Evolutionary conservation across 2,888 invertebrate genomes (phyloP), one percentile per base, ranked within the genome.

Genomic region (Calliopum simillimum): DNA sequence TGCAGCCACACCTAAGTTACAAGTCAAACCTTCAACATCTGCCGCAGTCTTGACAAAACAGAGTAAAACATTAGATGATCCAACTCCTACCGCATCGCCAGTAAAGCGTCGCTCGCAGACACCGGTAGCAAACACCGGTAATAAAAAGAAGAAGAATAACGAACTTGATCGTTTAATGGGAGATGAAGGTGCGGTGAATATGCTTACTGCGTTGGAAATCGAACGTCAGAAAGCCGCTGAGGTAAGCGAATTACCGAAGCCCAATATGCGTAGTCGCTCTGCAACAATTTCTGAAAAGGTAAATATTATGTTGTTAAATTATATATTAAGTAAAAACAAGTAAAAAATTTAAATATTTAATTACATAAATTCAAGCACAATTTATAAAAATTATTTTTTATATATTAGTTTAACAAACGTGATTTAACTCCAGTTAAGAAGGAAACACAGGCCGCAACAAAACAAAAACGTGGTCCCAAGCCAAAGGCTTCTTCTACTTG

Each of bases 171-270:
- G 88, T 71, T 84, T 95, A 64, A 86, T 95, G 72, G 93, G 93
- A 86, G 95, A 95, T 82, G 95, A 95, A 82, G 95, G 95, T 1
- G 94, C 95, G 3, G 92, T 94, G 2, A 95, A 95, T 84, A 92
- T 95, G 91, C 87, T 95, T 53, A 94, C 93, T 80, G 92, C 94
- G 23, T 89, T 95, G 1, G 93, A 94, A 77, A 87, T 80, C 8
- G 81, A 83, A 23, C 77, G 80, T 58, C 77, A 79, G 0, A 82
- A 78, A 63, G 63, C 75, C 4, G 73, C 74, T n/a, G 75, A 74
- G 25, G 69, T 69, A 41, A 79, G 65, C 5, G 61, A 68, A 19
- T 70, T 72, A 46, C 43, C 65, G 3, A 77, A 76, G 59, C 53
- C 76, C 8, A 72, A 79, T n/a, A 83, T 83, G 84, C 82, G 83